Percentiles rank a stretch among this genome's conserved stretches.
Evolutionary conservation across 2,888 invertebrate species (phyloP).

Genomic region (Nowickia ferox): DNA sequence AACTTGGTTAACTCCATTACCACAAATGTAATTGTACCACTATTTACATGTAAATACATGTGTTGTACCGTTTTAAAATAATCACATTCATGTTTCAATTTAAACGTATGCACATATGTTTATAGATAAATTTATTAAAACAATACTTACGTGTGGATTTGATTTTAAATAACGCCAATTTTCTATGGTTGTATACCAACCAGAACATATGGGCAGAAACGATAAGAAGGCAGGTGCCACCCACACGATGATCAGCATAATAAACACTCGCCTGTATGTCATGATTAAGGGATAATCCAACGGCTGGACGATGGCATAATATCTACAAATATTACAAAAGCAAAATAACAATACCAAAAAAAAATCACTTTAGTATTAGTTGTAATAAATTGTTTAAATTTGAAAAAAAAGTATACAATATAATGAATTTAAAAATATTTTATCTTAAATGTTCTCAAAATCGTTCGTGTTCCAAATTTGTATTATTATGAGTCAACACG

Average conservation of each 20-base stretch:
- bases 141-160: conserved; percentile 86
- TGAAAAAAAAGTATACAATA: too few relatives aligned
- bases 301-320: conserved; percentile 95
- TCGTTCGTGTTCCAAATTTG: too few relatives aligned
- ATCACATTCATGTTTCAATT: not conserved
- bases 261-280: conserved; percentile 91
- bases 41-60: not conserved
- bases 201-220: conserved; percentile 96
- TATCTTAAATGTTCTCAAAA: too few relatives aligned
- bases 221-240: conserved; percentile 95
- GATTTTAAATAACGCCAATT: conserved; percentile 88
- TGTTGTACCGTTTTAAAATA: not conserved
- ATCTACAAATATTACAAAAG: conserved; percentile 83
- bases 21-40: too few relatives aligned
- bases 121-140: not conserved
- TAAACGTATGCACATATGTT: not conserved
- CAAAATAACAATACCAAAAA: not conserved
- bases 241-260: conserved; percentile 95
- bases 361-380: not conserved
- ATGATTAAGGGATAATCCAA: conserved; percentile 96
- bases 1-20: too few relatives aligned
- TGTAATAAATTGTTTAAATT: not conserved
- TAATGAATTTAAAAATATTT: too few relatives aligned
- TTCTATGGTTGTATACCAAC: conserved; percentile 95
- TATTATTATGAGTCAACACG: too few relatives aligned